Base-by-base conservation (phyloP, 2,888 invertebrate genomes). In the Ashinkailepas kermadecensis region DNA sequence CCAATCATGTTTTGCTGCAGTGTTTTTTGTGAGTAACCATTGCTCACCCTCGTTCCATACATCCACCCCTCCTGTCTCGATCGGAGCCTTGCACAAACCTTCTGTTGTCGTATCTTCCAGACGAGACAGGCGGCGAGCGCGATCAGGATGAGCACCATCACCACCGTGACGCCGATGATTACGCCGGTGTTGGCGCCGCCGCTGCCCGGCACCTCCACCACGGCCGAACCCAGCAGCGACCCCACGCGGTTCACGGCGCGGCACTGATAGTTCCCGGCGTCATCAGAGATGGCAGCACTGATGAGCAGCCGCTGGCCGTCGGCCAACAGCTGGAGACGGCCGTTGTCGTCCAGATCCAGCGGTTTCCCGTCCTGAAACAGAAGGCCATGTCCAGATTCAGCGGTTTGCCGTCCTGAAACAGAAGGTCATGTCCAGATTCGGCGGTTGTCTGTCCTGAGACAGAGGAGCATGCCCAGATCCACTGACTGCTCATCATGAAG, bases 191-290 rank as follows among this genome's bases (percentile, higher is more conserved):
- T 80, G n/a, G 67, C 25, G 2, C 39, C 65, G 6, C 58, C 78
- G 9, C 64, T 67, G 21, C 81, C 74, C 21, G 81, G 59, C 64
- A 78, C 64, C 57, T 58, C 0, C 9, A 39, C 23, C 7, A 3
- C 15, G 25, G 82, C 80, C 1, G 25, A 58, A n/a, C 56, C 80
- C 58, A 25, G 59, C 59, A 80, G 59, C 13, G 39, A 10, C 58
- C 65, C 65, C n/a, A 57, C 65, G 54, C 81, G 62, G 25, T 64
- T n/a, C 21, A 21, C 25, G 18, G 80, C 62, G 4, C 39, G 25
- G 23, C 83, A 82, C 59, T 57, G 23, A 59, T 83, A 83, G 39
- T 56, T 54, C 13, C 83, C 83, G n/a, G 81, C 25, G 70, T 83
- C 82, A 10, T 81, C 59, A 21, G 74, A 78, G 70, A 80, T 82